phyloP scores from a whole-genome alignment of 2,888 invertebrate genomes.

The Diarsia dahlii region DNA sequence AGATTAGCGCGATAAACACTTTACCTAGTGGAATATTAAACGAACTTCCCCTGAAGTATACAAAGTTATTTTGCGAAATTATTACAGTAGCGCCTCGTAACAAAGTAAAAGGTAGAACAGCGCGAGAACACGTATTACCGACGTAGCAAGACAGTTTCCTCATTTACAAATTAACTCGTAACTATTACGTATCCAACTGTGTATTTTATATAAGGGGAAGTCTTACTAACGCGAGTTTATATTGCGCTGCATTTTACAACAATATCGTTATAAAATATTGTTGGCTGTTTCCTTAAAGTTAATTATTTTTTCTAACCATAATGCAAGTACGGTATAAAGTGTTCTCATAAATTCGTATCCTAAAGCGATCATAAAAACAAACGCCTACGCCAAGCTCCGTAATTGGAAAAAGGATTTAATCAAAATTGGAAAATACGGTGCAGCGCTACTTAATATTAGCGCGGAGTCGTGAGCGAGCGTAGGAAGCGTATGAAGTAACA shows the following conservation, averaged over 20 bases:
- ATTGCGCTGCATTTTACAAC: conserved; percentile 24
- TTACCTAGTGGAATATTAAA: conserved; percentile 79
- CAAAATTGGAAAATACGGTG: conserved; percentile 72
- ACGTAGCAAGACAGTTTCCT: conserved; percentile 73
- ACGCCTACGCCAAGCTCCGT: conserved; percentile 65
- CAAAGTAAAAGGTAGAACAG: conserved; percentile 69
- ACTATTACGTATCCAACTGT: conserved; percentile 59
- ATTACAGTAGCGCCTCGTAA: conserved; percentile 73
- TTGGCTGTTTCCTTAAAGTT: conserved; percentile 10
- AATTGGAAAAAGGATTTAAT: conserved; percentile 75
- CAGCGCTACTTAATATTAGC: conserved; percentile 72
- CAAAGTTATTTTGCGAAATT: conserved; percentile 76
- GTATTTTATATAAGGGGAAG: conserved; percentile 47
- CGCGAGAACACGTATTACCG: conserved; percentile 71
- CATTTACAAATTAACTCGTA: conserved; percentile 71
- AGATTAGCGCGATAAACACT: conserved; percentile 82
- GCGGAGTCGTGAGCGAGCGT: conserved; percentile 63
- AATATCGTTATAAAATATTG: conserved; percentile 13
- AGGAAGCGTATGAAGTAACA: conserved; percentile 77
- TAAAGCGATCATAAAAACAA: conserved; percentile 69
- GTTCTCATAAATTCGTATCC: conserved; percentile 39
- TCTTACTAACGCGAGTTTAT: conserved; percentile 32
- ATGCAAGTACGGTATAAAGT: conserved; percentile 28
- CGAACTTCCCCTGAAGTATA: conserved; percentile 74
- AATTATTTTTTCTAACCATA: conserved; percentile 20